These are phyloP conservation scores for Porites rus DNA, from an alignment of 92 coral and sea anemone species.

Conservation along the genomic window DNA sequence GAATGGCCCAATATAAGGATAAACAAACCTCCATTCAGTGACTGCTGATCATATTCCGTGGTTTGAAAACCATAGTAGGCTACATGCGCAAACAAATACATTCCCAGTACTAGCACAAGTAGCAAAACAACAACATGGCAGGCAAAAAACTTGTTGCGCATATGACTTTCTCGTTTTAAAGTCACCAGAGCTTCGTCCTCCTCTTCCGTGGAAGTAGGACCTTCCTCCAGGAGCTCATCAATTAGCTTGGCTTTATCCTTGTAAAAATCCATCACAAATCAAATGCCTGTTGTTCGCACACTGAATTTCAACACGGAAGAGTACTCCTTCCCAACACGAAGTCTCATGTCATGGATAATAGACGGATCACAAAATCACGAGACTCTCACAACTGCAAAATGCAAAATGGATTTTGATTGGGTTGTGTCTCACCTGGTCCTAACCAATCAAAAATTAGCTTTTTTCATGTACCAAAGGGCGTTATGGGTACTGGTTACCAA, in stretches of 20 bases:
- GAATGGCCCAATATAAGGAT: background rate
- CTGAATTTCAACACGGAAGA: too few species aligned
- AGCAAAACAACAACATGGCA: background rate
- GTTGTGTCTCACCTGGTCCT: too few species aligned
- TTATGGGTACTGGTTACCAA: slow-evolving; percentile 44
- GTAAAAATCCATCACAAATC: background rate
- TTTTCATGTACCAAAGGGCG: slow-evolving; percentile 3
- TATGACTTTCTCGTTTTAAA: too few species aligned
- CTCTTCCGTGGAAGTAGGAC: background rate
- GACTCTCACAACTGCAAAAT: background rate
- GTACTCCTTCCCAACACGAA: too few species aligned
- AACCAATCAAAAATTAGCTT: slow-evolving; percentile 24
- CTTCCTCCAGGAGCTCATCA: background rate
- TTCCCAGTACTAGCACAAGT: background rate
- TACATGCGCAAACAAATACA: background rate
- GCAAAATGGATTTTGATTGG: background rate
- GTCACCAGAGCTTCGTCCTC: background rate
- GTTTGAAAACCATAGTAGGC: background rate
- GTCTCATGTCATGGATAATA: too few species aligned
- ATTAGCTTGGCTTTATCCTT: slow-evolving; percentile 25
- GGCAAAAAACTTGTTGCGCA: too few species aligned
- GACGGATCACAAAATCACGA: background rate
- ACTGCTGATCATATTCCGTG: background rate
- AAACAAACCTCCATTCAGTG: slow-evolving; percentile 9
- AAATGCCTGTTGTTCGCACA: background rate